A percentile compares a stretch with the other conserved stretches of the same genome.
Conservation (phyloP, 1,140 invertebrate species). For the Schlechtendalia chinensis region DNA sequence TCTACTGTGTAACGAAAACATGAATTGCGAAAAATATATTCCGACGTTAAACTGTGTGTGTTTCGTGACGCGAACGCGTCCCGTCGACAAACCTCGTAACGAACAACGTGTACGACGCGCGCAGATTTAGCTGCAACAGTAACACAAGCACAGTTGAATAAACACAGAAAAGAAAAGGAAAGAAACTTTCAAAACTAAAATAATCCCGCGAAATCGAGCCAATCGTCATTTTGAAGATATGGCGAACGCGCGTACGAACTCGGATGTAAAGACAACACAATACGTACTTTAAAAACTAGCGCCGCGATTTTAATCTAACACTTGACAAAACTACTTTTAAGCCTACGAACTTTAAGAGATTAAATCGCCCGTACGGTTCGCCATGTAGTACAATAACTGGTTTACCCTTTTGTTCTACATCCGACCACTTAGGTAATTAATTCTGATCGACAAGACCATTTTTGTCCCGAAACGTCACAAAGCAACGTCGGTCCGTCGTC, state of each 20-base stretch:
- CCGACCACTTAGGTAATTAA: slow-evolving; percentile 19
- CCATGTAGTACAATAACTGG: neutral
- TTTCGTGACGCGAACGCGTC: too few relatives aligned
- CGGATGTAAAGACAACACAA: neutral
- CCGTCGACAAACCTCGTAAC: neutral
- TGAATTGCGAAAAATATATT: too few relatives aligned
- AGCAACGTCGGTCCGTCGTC: too few relatives aligned
- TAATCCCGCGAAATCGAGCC: neutral
- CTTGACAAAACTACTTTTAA: slow-evolving; percentile 11
- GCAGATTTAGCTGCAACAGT: too few relatives aligned
- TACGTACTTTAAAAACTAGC: neutral
- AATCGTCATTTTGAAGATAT: neutral
- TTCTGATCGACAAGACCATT: neutral
- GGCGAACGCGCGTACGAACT: neutral
- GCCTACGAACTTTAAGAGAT: neutral
- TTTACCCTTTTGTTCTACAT: neutral
- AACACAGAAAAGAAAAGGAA: neutral
- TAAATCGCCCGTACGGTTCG: neutral
- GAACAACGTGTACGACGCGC: too few relatives aligned
- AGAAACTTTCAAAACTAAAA: neutral
- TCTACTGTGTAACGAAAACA: too few relatives aligned
- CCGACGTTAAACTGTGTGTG: too few relatives aligned
- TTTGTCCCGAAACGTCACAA: neutral
- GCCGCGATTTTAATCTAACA: neutral
- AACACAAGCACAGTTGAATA: neutral